Evolutionary conservation across 2,113 vertebrate species (phyloP), one percentile per base, ranked within the genome.

Genomic region (Salminus brasiliensis): DNA sequence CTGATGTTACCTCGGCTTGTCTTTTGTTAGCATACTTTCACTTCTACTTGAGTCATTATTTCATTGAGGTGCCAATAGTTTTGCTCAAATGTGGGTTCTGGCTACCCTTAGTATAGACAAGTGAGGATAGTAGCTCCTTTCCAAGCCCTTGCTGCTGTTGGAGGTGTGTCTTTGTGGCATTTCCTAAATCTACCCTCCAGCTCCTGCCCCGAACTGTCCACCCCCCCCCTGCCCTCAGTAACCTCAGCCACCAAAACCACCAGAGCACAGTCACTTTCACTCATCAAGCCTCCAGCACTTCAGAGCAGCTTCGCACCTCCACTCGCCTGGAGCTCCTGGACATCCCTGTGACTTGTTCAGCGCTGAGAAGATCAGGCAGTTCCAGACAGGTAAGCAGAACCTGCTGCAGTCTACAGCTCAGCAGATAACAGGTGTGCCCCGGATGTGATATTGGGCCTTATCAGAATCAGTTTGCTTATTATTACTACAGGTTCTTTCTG

Each of bases 161-260:
- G 80, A 81, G 85, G 85, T 53, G 85, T 84, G 82, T 74, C 80
- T 62, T 53, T 21, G 5, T 25, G 76, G 53, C 49, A 73, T 70
- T 66, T 78, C 65, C 66, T 81, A 49, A 79, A 77, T 45, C 55
- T 71, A 70, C 41, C 69, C 76, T 80, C 34, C 59, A 32, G 23
- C 78, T 74, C 53, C 73, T 72, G 27, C n/a, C 27, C 60, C 41
- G 30, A 2, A 7, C 27, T 68, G 21, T 49, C 69, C 29, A 80
- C 85, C n/a, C 78, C 75, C 78, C 53, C 32, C 32, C 62, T 34
- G 67, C 60, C 72, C 53, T 73, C 55, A 18, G 34, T 59, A 70
- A 65, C 80, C 72, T 74, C 71, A 74, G 32, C 68, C 49, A 47
- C 45, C 55, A 6, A 41, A 67, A 74, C 39, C 52, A 45, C 41